Base-by-base conservation (phyloP, 2,888 invertebrate genomes). In the Nomada ruficornis region DNA sequence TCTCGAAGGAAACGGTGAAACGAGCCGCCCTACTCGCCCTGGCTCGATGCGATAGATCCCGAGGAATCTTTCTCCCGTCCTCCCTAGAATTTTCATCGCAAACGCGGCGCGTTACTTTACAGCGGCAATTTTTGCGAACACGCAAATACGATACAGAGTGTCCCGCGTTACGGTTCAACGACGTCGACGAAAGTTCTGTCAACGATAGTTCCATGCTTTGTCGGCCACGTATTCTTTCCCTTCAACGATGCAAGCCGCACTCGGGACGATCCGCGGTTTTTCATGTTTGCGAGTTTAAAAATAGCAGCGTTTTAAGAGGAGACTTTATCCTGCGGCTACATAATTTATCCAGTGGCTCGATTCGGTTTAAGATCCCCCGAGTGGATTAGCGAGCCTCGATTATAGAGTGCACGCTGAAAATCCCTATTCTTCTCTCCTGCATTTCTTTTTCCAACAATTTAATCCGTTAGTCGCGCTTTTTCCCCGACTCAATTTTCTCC, bases 31-130 rank as follows among this genome's bases (percentile, higher is more conserved):
- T 50, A 67, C 67, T 84, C 72, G 20, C 76, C 69, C 73, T 50
- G 42, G 11, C 47, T n/a, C 63, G 44, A 47, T 36, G 18, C 42
- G 44, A 79, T 83, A 72, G 83, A 83, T 76, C 64, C 50, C 13
- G 5, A 2, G 20, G 36, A 76, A 76, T 73, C 63, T 67, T 63
- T 73, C 62, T 55, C 44, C 23, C 60, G 44, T 2, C 26, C 42
- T 63, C 57, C 42, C 57, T 20, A 57, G 36, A n/a, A 47, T 2
- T 47, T 15, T 1, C 47, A 13, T 47, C 47, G 47, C 15, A 15
- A 15, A 11, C 47, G 15, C 47, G 47, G 13, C 13, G 0, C 13
- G 15, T 47, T 10, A 47, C 1, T 13, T 2, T 13, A 1, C 13
- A 13, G 47, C 13, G 47, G 13, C 2, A 13, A 47, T 47, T 15